phyloP scores from a whole-genome alignment of 2,113 vertebrate genomes.

The Muntiacus reevesi region DNA sequence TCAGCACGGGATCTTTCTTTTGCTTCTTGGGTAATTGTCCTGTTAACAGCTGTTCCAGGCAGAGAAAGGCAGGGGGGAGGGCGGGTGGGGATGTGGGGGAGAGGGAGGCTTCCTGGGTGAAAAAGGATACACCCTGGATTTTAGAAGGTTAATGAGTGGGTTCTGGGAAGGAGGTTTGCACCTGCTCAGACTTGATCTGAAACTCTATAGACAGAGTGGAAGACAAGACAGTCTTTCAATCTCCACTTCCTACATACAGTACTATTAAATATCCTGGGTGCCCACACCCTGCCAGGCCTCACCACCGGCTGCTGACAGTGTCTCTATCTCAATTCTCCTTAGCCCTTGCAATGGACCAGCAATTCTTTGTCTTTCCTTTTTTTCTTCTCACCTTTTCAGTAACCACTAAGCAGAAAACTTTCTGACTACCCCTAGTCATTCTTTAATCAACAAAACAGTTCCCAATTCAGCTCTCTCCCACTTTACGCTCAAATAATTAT shows the following conservation, averaged over 20 bases:
- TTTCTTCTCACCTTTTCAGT: not conserved
- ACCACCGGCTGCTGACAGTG: not conserved
- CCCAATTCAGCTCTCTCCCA: not conserved
- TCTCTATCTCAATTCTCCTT: not conserved
- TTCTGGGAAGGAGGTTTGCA: constrained; percentile 21
- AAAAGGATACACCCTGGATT: constrained; percentile 47
- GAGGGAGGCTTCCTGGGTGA: not conserved
- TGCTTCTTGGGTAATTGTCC: constrained; percentile 65
- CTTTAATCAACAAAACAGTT: not conserved
- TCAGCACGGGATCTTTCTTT: constrained; percentile 50
- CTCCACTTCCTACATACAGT: not conserved
- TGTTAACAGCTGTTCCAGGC: constrained; percentile 55
- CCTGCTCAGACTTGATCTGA: constrained; percentile 52
- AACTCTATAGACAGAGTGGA: not conserved
- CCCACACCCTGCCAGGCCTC: not conserved
- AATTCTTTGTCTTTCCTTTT: not conserved
- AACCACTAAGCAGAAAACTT: not conserved
- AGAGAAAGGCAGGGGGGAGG: too few species aligned
- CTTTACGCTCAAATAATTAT: not conserved
- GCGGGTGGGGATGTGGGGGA: not conserved
- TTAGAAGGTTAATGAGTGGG: constrained; percentile 33
- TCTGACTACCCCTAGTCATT: not conserved
- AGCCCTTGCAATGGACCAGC: not conserved
- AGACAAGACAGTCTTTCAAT: not conserved
- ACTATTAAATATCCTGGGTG: not conserved